Evolutionary conservation across 1,140 invertebrate species (phyloP), one percentile per base, ranked within the genome.

Genomic region (Phthorimaea operculella): DNA sequence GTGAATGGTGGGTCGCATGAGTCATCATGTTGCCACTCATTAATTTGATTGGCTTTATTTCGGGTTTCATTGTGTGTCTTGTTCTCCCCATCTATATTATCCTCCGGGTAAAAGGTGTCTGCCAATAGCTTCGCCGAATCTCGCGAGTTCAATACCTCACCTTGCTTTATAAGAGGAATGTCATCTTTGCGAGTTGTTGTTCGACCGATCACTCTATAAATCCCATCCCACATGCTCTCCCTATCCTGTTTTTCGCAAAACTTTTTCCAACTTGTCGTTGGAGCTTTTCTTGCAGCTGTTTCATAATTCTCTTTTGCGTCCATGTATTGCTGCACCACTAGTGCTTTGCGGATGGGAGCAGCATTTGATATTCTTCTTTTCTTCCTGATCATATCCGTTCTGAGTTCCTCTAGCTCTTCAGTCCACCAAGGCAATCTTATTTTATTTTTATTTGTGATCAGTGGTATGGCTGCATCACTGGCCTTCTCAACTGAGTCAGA

Each of bases 1-100:
- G 60, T 62, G 18, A 62, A 63, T 2, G 45, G 50, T 28, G 58
- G 62, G 21, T 63, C 62, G 14, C 7, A n/a, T n/a, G n/a, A 34
- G 6, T 55, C 44, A 55, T 34, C 6, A 28, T 28, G 21, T 28
- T 15, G 15, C 28, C 33, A 16, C 10, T 12, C 34, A 15, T 55
- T 59, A 21, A 55, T 44, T 9, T 18, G 17, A 4, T 33, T 14
- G 1, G 58, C 58, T 33, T n/a, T 14, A 2, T 45, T 1, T 52
- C 58, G 47, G 9, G 28, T 59, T 15, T 10, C 33, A 14, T n/a
- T 28, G 21, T 59, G 58, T 17, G 47, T 18, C 21, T 2, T 6
- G 2, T 6, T 28, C 21, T 28, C 21, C 21, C 21, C 21, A 28
- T 28, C 21, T 28, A 28, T 28, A 28, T 28, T 28, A 28, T 28